Percentiles rank a stretch among this genome's conserved stretches.
Evolutionary conservation across 2,113 vertebrate species (phyloP).

Genomic region (Notarius quadriscutis): DNA sequence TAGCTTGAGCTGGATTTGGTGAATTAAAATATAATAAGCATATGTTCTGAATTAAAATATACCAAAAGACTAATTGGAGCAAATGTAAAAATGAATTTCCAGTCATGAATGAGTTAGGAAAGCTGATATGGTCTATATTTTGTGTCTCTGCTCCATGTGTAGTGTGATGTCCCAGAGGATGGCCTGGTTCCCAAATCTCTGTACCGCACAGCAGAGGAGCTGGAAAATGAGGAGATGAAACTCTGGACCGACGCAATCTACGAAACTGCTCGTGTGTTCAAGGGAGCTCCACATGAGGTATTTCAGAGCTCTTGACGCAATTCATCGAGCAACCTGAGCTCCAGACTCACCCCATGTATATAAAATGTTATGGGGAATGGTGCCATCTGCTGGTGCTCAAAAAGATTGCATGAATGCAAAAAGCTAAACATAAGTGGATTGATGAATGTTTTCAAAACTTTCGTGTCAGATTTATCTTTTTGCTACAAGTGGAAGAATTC

Average conservation of each 20-base stretch:
- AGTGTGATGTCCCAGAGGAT: conserved; percentile 95
- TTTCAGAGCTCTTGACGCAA: background rate
- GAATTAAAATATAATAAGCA: background rate
- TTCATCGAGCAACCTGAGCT: background rate
- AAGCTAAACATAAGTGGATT: background rate
- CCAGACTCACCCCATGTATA: background rate
- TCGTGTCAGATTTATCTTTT: background rate
- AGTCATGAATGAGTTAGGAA: background rate
- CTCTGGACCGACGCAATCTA: conserved; percentile 95
- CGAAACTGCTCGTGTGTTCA: conserved; percentile 92
- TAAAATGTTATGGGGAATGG: background rate
- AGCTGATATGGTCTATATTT: background rate
- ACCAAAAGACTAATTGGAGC: background rate
- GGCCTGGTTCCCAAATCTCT: conserved; percentile 91
- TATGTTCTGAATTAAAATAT: background rate
- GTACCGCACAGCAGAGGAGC: conserved; percentile 89
- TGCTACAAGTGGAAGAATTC: background rate
- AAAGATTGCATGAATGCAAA: background rate
- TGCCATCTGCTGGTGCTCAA: conserved; percentile 32
- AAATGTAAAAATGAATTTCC: background rate
- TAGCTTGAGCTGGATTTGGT: background rate
- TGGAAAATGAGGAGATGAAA: conserved; percentile 88
- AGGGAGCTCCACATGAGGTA: conserved; percentile 91
- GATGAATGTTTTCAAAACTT: background rate
- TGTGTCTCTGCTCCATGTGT: background rate